phyloP scores from a whole-genome alignment of 30 jellyfish, hydroid and myxozoan genomes.

The Rhopilema esculentum region DNA sequence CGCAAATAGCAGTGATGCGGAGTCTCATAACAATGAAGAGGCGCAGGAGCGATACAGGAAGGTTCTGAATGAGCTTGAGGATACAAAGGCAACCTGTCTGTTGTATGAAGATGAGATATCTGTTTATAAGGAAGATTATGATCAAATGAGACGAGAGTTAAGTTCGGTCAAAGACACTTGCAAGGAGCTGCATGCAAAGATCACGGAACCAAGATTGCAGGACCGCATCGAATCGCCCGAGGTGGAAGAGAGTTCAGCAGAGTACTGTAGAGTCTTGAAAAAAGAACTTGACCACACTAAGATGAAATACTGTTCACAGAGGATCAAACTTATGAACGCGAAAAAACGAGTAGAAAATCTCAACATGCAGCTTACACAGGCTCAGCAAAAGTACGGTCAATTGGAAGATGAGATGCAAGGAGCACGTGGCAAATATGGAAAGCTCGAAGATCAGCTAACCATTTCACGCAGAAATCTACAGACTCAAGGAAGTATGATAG shows the following conservation, averaged over 20 bases:
- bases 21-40: constrained; percentile 32
- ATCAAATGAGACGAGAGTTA: constrained; percentile 64
- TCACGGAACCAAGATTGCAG: constrained; percentile 71
- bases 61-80: constrained; percentile 74
- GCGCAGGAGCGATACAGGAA: constrained; percentile 64
- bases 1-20: constrained; percentile 63
- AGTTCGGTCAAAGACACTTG: constrained; percentile 60
- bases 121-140: constrained; percentile 60
- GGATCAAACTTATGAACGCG: constrained; percentile 89
- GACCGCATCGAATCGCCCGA: constrained; percentile 13
- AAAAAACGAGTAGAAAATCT: constrained; percentile 84
- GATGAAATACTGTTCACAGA: constrained; percentile 83
- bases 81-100: constrained; percentile 71
- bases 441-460: constrained; percentile 82
- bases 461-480: constrained; percentile 81
- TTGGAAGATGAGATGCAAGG: constrained; percentile 63
- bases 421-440: constrained; percentile 71
- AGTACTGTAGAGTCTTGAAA: constrained; percentile 65
- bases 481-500: constrained; percentile 94
- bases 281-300: constrained; percentile 87
- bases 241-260: constrained; percentile 56
- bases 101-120: constrained; percentile 71
- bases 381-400: constrained; percentile 54
- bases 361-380: constrained; percentile 73
- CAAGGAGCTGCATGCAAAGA: constrained; percentile 56